Percentiles rank a stretch among this genome's conserved stretches.
phyloP scores from a whole-genome alignment of 2,113 vertebrate species.

The Gobiocypris rarus region DNA sequence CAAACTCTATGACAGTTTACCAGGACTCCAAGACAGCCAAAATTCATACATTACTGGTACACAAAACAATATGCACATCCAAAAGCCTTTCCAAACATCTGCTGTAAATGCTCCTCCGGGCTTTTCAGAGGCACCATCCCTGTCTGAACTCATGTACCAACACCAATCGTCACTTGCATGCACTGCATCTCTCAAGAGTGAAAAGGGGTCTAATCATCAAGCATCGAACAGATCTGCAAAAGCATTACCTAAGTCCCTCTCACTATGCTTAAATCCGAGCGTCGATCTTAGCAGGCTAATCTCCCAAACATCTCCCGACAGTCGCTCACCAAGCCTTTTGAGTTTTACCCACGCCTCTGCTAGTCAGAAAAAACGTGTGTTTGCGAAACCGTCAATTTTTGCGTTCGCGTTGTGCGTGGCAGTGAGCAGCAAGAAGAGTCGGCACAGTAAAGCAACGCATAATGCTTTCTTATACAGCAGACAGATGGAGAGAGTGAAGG shows the following conservation, averaged over 20 bases:
- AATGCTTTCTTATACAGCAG: conserved; percentile 77
- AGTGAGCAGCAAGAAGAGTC: conserved; percentile 47
- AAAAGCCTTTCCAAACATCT: conserved; percentile 64
- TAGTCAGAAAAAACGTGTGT: conserved; percentile 67
- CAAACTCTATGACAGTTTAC: conserved; percentile 64
- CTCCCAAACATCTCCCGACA: conserved; percentile 59
- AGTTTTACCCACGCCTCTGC: not conserved
- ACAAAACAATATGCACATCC: conserved; percentile 44
- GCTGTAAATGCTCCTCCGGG: conserved; percentile 54
- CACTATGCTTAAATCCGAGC: conserved; percentile 45
- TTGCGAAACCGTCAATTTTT: conserved; percentile 88
- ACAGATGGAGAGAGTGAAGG: conserved; percentile 77
- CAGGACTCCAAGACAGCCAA: conserved; percentile 66
- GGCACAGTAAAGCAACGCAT: conserved; percentile 60
- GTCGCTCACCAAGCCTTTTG: conserved; percentile 32
- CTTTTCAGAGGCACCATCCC: conserved; percentile 50
- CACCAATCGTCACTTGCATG: conserved; percentile 52
- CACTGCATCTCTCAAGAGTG: conserved; percentile 41
- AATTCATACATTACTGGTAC: not conserved
- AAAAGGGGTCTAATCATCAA: not conserved
- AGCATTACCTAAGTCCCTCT: conserved; percentile 53
- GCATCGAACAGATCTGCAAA: conserved; percentile 31
- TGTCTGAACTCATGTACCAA: conserved; percentile 59
- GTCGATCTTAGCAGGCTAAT: conserved; percentile 87
- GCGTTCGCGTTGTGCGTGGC: conserved; percentile 84